Percentiles rank a stretch among this genome's conserved stretches.
phyloP scores from a whole-genome alignment of 2,888 invertebrate species.

The Ecliptopera silaceata region DNA sequence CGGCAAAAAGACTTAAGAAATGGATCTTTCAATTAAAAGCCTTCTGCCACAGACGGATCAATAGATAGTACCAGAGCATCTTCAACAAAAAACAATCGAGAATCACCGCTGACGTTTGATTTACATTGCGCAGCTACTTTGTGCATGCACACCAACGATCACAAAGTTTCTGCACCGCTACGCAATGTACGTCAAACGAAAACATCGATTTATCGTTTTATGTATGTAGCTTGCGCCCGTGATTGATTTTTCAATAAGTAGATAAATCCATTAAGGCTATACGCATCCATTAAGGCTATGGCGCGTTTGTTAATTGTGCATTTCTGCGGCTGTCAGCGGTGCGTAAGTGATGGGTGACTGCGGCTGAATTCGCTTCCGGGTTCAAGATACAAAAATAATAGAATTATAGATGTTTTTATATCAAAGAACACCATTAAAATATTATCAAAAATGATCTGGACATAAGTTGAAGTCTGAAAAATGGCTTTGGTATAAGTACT shows the following conservation, averaged over 20 bases:
- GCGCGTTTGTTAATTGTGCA: constrained; percentile 68
- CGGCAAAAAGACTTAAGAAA: constrained; percentile 46
- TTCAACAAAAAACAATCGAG: no score
- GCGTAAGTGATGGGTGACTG: constrained; percentile 23
- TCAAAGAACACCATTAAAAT: no score
- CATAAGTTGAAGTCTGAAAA: no score
- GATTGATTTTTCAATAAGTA: constrained; percentile 81
- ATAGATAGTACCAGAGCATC: constrained; percentile 39
- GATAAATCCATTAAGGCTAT: constrained; percentile 79
- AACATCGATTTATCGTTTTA: no score
- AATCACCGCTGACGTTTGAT: no score
- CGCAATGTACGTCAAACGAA: no score
- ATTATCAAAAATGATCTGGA: no score
- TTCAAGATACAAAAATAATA: not conserved
- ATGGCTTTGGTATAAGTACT: no score
- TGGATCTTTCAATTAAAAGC: constrained; percentile 71
- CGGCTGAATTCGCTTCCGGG: constrained; percentile 18
- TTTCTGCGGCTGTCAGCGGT: constrained; percentile 67
- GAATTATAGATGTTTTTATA: no score
- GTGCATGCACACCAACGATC: no score
- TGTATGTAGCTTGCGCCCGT: constrained; percentile 57
- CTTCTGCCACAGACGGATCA: constrained; percentile 10
- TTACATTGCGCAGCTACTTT: no score
- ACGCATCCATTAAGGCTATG: constrained; percentile 75
- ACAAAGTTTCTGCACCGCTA: no score